These are phyloP conservation scores for Orthonyx spaldingii DNA, from an alignment of 2,113 vertebrate genomes.

Conservation along the genomic window DNA sequence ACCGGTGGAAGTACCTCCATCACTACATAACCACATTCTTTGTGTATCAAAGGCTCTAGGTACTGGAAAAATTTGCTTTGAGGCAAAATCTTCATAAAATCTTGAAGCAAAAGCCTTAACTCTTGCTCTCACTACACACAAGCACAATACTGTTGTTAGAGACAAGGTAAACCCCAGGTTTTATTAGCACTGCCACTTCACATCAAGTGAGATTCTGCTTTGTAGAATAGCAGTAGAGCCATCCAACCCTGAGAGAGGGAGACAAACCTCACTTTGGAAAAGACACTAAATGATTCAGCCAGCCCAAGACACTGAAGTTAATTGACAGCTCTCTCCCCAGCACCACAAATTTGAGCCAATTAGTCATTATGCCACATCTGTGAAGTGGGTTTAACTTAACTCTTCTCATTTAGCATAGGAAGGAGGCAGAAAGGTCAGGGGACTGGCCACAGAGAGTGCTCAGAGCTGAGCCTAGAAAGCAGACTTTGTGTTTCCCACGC, in stretches of 20 bases:
- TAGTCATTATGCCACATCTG: constrained; percentile 19
- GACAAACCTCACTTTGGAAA: neutral
- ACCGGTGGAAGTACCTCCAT: fast-evolving
- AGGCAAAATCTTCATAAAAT: neutral
- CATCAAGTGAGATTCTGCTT: neutral
- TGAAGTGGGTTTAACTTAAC: neutral
- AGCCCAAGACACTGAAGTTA: neutral
- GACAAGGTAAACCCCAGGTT: neutral
- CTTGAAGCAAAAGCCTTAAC: neutral
- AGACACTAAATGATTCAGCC: neutral
- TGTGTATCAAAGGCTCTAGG: neutral
- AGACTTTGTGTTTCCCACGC: constrained; percentile 50
- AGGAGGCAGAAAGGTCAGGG: constrained; percentile 22
- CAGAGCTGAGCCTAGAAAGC: constrained; percentile 59
- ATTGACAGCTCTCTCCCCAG: neutral
- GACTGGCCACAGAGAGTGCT: constrained; percentile 33
- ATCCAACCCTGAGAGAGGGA: neutral
- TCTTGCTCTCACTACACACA: neutral
- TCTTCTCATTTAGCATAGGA: constrained; percentile 23
- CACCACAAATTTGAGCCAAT: constrained; percentile 26
- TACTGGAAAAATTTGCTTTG: neutral
- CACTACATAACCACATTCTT: fast-evolving
- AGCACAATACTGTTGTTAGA: neutral
- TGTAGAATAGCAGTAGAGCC: neutral
- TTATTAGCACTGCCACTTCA: neutral